Conservation (phyloP, 2,797 vertebrate genomes). For the Darevskia nairensis region DNA sequence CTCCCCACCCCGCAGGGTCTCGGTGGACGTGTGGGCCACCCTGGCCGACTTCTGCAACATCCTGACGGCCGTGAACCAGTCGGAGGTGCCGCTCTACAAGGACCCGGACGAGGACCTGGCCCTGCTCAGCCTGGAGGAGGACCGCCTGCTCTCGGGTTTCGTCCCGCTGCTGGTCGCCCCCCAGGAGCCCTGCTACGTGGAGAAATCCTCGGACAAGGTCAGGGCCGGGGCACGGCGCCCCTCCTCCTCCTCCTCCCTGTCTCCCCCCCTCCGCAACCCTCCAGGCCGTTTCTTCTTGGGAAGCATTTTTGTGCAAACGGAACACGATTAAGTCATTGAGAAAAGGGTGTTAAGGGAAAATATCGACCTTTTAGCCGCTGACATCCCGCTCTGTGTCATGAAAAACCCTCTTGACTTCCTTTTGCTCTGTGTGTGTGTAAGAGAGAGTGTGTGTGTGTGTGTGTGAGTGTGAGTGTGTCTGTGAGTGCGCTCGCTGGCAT, state of each 20-base stretch:
- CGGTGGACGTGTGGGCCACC: conserved; percentile 92
- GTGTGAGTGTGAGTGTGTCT: neutral
- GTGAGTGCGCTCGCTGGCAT: conserved; percentile 89
- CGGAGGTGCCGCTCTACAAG: conserved; percentile 94
- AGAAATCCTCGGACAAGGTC: conserved; percentile 92
- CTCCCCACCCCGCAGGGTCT: conserved; percentile 80
- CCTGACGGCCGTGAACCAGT: conserved; percentile 92
- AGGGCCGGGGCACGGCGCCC: conserved; percentile 80
- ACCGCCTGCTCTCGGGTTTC: conserved; percentile 86
- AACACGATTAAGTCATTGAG: conserved; percentile 96
- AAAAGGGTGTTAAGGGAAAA: conserved; percentile 96
- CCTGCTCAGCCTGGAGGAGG: conserved; percentile 85
- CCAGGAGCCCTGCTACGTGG: conserved; percentile 97
- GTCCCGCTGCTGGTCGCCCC: conserved; percentile 87
- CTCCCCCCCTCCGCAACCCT: conserved; percentile 77
- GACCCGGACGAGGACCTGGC: conserved; percentile 90
- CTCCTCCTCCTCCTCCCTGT: conserved; percentile 73
- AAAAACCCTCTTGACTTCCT: conserved; percentile 88
- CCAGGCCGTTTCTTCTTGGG: conserved; percentile 89
- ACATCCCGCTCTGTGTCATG: conserved; percentile 93
- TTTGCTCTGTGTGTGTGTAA: conserved; percentile 70
- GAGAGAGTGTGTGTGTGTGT: conserved; percentile 27
- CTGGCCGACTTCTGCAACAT: conserved; percentile 95
- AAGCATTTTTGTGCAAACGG: conserved; percentile 91
- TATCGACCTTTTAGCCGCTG: conserved; percentile 95